Evolutionary conservation across 1,140 invertebrate genomes (phyloP), one percentile per base, ranked within the genome.

Genomic region (Trachymyrmex cornetzi): DNA sequence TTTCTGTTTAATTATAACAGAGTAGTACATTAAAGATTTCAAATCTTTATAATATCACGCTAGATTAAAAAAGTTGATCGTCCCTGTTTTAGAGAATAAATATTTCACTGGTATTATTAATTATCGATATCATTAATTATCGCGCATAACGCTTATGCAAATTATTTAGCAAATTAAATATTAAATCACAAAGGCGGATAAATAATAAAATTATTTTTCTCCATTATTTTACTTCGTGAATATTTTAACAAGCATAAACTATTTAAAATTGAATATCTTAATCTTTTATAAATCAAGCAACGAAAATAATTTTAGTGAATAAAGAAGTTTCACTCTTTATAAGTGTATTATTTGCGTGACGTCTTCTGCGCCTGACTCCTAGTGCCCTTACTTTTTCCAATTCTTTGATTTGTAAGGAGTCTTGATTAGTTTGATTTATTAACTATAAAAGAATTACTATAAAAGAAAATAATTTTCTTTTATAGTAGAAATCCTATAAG

Each of bases 201-300:
- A 74, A 48, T 71, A 64, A 57, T 48, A 27, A n/a, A 72, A 72
- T n/a, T 50, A 27, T 81, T 57, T 81, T 57, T 71, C 30, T 57
- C 11, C 5, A 71, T 57, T 81, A 81, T 57, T 57, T 57, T 24
- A 48, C 7, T 22, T 74, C 12, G 30, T 24, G n/a, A n/a, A 30
- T 22, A 19, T 72, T 53, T 82, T 74, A 72, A 30, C 7, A 27
- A 27, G 44, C 2, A 34, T 48, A 3, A 59, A 59, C 34, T 11
- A n/a, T 64, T 80, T 67, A 55, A 48, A 38, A 59, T 57, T 2
- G 3, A n/a, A 44, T 30, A 30, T 74, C 2, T 55, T 19, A 24
- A 55, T 69, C 14, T 7, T 3, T n/a, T 7, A 57, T 72, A 59
- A 72, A 82, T 74, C 16, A 74, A 48, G 11, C 12, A 4, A 2